A percentile compares a stretch with the other conserved stretches of the same genome.
phyloP scores from a whole-genome alignment of 37 sponge, comb jelly and placozoan species.

The Dysidea cf. avara region DNA sequence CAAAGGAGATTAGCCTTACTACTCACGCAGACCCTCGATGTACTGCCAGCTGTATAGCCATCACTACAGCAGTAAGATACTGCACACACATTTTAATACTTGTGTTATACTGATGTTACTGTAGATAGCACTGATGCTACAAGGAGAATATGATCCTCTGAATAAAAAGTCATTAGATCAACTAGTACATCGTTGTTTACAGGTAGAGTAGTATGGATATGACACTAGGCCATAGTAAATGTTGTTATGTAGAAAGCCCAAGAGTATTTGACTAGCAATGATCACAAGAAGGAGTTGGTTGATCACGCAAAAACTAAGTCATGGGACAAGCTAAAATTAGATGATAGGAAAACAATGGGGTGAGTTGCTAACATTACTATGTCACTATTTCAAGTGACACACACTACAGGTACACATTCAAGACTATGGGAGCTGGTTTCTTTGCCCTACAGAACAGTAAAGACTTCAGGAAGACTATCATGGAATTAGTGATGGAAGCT shows the following conservation, averaged over 20 bases:
- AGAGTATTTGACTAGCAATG: slow-evolving; percentile 36
- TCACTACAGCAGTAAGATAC: slow-evolving; percentile 81
- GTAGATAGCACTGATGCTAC: slow-evolving; percentile 80
- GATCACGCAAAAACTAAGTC: slow-evolving; percentile 30
- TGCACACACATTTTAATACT: not conserved
- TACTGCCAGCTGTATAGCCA: slow-evolving; percentile 80
- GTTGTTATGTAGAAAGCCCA: slow-evolving; percentile 56
- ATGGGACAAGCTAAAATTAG: slow-evolving; percentile 57
- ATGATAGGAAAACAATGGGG: slow-evolving; percentile 60
- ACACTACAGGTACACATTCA: slow-evolving; percentile 75
- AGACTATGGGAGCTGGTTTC: slow-evolving; percentile 82
- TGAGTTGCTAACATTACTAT: slow-evolving; percentile 1
- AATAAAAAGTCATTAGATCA: slow-evolving; percentile 30
- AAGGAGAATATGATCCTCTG: slow-evolving; percentile 48
- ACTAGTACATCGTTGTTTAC: slow-evolving; percentile 30
- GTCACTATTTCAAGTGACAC: not conserved
- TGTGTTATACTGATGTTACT: not conserved
- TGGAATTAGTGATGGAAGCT: slow-evolving; percentile 79
- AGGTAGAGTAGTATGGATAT: too few species aligned
- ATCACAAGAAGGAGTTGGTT: slow-evolving; percentile 61
- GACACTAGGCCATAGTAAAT: not conserved
- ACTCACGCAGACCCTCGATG: slow-evolving; percentile 95
- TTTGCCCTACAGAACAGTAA: slow-evolving; percentile 58
- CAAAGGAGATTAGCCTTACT: slow-evolving; percentile 43
- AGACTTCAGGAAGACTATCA: slow-evolving; percentile 66